Conservation (phyloP, 1,140 invertebrate species). For the Monochamus saltuarius region DNA sequence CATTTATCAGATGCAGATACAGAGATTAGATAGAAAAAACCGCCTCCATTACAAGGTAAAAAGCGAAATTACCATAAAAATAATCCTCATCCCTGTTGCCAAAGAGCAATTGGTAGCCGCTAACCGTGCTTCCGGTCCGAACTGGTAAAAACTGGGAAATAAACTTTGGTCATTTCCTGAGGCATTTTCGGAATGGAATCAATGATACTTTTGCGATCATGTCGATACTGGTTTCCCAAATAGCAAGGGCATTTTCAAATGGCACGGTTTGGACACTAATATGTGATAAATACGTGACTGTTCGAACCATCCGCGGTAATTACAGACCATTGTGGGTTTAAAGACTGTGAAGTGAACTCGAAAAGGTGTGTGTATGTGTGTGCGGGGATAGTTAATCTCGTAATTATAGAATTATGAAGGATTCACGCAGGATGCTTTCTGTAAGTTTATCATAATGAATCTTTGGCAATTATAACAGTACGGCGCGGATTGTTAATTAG, state of each 20-base stretch:
- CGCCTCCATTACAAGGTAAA: constrained; percentile 1
- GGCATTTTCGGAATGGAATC: background rate
- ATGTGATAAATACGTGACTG: too few species aligned
- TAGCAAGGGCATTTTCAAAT: too few species aligned
- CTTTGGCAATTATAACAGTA: background rate
- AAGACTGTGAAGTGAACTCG: too few species aligned
- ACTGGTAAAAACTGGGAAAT: constrained; percentile 15
- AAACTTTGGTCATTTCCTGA: constrained; percentile 15
- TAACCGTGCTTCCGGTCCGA: constrained; percentile 24
- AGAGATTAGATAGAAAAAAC: background rate
- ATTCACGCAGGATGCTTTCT: constrained; percentile 32
- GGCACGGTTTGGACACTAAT: too few species aligned
- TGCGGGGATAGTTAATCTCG: too few species aligned
- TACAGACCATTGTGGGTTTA: too few species aligned
- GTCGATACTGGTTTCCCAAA: too few species aligned
- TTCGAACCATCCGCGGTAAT: too few species aligned
- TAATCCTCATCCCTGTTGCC: constrained; percentile 25
- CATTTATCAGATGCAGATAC: too few species aligned
- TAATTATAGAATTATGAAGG: constrained; percentile 26
- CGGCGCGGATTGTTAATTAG: background rate
- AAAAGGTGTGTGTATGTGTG: too few species aligned
- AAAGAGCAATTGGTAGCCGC: constrained; percentile 23
- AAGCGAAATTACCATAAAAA: constrained; percentile 15
- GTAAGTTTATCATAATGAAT: constrained; percentile 26
- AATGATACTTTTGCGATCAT: too few species aligned